These are phyloP conservation scores for Argyresthia albistria DNA, from an alignment of 2,888 invertebrate genomes.

Conservation along the genomic window DNA sequence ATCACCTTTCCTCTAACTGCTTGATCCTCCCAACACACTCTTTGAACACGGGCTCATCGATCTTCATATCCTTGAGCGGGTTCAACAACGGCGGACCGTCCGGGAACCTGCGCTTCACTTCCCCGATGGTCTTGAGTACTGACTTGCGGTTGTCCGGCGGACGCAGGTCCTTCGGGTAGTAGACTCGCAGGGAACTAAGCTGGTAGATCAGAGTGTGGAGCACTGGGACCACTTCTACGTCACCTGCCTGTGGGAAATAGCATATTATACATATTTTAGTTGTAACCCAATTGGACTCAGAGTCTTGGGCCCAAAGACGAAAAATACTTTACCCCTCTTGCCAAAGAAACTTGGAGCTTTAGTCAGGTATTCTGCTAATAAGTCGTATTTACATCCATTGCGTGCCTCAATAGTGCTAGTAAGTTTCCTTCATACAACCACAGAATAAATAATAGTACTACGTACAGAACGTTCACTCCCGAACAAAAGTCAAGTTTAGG, in stretches of 20 bases:
- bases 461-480: too few relatives aligned
- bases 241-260: slow-evolving; percentile 75
- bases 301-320: background rate
- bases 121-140: slow-evolving; percentile 87
- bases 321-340: background rate
- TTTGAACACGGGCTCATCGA: slow-evolving; percentile 85
- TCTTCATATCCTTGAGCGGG: slow-evolving; percentile 97
- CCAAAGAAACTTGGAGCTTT: background rate
- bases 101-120: slow-evolving; percentile 92
- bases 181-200: slow-evolving; percentile 91
- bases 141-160: slow-evolving; percentile 88
- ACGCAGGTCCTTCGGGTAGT: slow-evolving; percentile 91
- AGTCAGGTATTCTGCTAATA: background rate
- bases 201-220: slow-evolving; percentile 85
- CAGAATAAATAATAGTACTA: too few relatives aligned
- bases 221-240: slow-evolving; percentile 92
- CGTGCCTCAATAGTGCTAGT: too few relatives aligned
- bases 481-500: too few relatives aligned
- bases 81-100: slow-evolving; percentile 91
- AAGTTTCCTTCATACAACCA: too few relatives aligned
- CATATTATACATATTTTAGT: background rate
- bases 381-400: too few relatives aligned
- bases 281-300: too few relatives aligned
- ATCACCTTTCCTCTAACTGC: slow-evolving; percentile 81
- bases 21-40: slow-evolving; percentile 88